phyloP scores from a whole-genome alignment of 2,797 vertebrate species.

The Thunnus albacares region DNA sequence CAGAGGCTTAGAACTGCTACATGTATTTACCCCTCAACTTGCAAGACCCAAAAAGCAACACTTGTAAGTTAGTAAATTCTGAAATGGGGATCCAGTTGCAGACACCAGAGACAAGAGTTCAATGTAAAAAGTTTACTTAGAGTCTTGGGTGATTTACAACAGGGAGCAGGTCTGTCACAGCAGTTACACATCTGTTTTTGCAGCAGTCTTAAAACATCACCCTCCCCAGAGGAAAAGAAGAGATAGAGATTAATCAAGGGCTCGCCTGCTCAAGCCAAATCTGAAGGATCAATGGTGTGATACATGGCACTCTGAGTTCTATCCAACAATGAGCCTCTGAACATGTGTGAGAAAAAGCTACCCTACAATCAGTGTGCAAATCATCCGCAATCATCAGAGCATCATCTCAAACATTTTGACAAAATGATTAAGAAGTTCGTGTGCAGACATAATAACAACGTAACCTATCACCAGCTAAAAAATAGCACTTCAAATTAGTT shows the following conservation, averaged over 20 bases:
- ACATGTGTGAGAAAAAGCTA: neutral
- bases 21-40: too few species aligned
- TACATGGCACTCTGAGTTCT: neutral
- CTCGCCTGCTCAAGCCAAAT: neutral
- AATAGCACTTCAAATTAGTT: neutral
- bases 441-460: neutral
- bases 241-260: neutral
- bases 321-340: neutral
- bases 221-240: neutral
- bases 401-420: neutral
- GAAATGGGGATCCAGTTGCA: too few species aligned
- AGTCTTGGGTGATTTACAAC: neutral
- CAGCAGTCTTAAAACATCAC: neutral
- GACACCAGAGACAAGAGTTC: neutral
- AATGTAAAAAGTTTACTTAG: neutral
- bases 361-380: neutral
- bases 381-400: neutral
- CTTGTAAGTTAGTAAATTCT: too few species aligned
- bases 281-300: neutral
- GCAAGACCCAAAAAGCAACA: too few species aligned
- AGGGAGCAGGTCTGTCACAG: neutral
- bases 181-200: neutral
- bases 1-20: neutral
- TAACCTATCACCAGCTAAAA: neutral
- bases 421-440: neutral